Percentiles rank a stretch among this genome's conserved stretches.
phyloP scores from a whole-genome alignment of 2,797 vertebrate species.

The Orientallactaga sibirica region DNA sequence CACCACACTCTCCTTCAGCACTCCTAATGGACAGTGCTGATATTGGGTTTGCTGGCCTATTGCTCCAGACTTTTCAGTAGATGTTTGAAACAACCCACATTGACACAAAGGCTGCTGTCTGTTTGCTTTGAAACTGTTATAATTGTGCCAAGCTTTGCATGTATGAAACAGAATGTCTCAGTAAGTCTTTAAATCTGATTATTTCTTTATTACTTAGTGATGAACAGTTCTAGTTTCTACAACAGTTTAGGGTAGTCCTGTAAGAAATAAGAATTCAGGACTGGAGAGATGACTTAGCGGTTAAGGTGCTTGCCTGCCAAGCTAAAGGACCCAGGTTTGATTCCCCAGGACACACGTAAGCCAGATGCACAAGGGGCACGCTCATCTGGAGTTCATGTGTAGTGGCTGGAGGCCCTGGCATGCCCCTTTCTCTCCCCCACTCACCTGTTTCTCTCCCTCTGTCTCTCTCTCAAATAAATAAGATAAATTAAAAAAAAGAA shows the following conservation, averaged over 20 bases:
- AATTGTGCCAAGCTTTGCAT: not conserved
- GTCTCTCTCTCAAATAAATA: too few species aligned
- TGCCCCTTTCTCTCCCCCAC: too few species aligned
- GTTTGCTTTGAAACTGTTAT: not conserved
- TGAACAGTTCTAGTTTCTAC: slow-evolving; percentile 40
- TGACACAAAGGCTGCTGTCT: not conserved
- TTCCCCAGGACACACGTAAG: too few species aligned
- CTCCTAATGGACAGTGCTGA: not conserved
- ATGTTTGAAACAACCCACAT: rapidly evolving
- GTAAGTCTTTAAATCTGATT: not conserved
- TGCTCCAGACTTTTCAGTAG: not conserved
- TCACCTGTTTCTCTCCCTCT: too few species aligned
- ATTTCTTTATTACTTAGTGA: slow-evolving; percentile 15
- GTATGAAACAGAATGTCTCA: not conserved
- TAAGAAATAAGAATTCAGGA: slow-evolving; percentile 27
- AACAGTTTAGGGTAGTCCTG: slow-evolving; percentile 44
- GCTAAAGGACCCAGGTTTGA: too few species aligned
- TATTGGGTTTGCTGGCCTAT: not conserved
- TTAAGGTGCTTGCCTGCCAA: too few species aligned
- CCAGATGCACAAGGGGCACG: too few species aligned
- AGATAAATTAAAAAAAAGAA: not conserved
- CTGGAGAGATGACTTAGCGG: too few species aligned
- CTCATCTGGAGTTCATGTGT: too few species aligned
- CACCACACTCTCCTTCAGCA: not conserved
- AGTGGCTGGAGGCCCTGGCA: too few species aligned